Evolutionary conservation across 2,888 invertebrate genomes (phyloP).

Genomic region (Caenorhabditis sinica): DNA sequence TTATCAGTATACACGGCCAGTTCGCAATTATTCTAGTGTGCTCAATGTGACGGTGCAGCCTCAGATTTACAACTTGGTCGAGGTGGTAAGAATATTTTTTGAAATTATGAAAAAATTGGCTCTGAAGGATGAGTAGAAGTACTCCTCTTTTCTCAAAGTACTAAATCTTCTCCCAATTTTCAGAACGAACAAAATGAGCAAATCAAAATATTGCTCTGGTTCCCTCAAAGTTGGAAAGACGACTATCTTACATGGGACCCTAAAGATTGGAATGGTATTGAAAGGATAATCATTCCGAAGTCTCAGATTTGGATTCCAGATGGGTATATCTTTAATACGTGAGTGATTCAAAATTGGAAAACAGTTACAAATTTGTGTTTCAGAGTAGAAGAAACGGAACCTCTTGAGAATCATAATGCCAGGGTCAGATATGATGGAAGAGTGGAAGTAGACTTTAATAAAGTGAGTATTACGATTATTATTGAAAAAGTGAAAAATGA

Average conservation of each 20-base stretch:
- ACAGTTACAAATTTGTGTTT: too few relatives aligned
- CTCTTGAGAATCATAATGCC: conserved; percentile 74
- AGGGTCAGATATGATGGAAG: conserved; percentile 72
- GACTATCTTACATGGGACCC: conserved; percentile 74
- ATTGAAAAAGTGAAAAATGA: neutral
- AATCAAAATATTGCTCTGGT: conserved; percentile 76
- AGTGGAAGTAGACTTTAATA: conserved; percentile 76
- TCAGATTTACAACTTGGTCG: conserved; percentile 75
- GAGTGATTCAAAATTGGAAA: neutral
- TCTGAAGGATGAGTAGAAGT: too few relatives aligned
- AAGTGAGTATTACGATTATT: conserved; percentile 50
- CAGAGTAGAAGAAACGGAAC: conserved; percentile 76
- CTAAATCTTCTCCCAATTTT: conserved; percentile 11
- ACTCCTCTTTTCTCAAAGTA: too few relatives aligned
- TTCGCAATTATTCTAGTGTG: conserved; percentile 69
- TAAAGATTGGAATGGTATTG: conserved; percentile 74
- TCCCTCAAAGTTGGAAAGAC: conserved; percentile 77
- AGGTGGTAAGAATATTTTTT: conserved; percentile 73
- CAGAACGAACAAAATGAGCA: conserved; percentile 77
- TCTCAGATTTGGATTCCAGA: conserved; percentile 75
- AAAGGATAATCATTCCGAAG: conserved; percentile 74
- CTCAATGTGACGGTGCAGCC: conserved; percentile 76
- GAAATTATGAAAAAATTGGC: neutral
- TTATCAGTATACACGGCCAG: conserved; percentile 71
- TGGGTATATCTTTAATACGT: conserved; percentile 79